Conservation (phyloP, 2,797 vertebrate species). For the Hypotaenidia okinawae region DNA sequence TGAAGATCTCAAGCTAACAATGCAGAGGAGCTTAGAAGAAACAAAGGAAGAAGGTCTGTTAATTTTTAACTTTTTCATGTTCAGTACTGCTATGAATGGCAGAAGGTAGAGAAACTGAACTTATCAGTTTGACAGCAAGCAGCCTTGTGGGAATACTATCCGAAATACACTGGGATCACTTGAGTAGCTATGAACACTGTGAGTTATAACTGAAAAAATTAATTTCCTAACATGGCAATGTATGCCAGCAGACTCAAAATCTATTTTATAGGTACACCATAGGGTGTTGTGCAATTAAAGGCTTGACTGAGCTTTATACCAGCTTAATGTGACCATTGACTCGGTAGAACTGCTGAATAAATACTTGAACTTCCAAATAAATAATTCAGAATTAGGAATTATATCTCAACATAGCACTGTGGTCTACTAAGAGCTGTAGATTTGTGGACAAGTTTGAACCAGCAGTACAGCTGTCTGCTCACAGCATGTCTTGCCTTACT, state of each 20-base stretch:
- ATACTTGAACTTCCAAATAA: background rate
- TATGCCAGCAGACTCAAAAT: background rate
- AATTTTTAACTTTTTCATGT: background rate
- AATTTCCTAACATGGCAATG: background rate
- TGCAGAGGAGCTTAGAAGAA: slow-evolving; percentile 44
- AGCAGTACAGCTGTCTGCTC: background rate
- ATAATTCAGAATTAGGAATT: background rate
- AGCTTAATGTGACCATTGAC: background rate
- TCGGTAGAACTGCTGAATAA: background rate
- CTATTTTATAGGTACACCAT: background rate
- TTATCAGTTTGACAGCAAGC: background rate
- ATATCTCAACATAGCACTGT: background rate
- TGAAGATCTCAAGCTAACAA: slow-evolving; percentile 3
- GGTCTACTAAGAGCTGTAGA: background rate
- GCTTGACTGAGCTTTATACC: background rate
- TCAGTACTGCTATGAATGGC: background rate
- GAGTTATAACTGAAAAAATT: background rate
- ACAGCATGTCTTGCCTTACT: background rate
- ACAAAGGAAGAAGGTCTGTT: slow-evolving; percentile 45
- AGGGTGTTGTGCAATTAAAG: background rate
- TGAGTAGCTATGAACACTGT: background rate
- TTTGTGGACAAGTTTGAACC: background rate
- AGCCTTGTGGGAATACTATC: background rate
- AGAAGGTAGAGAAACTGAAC: background rate
- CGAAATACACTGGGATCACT: background rate